These are phyloP conservation scores for Pyrrhosoma nymphula DNA, from an alignment of 2,888 invertebrate species.

Conservation along the genomic window DNA sequence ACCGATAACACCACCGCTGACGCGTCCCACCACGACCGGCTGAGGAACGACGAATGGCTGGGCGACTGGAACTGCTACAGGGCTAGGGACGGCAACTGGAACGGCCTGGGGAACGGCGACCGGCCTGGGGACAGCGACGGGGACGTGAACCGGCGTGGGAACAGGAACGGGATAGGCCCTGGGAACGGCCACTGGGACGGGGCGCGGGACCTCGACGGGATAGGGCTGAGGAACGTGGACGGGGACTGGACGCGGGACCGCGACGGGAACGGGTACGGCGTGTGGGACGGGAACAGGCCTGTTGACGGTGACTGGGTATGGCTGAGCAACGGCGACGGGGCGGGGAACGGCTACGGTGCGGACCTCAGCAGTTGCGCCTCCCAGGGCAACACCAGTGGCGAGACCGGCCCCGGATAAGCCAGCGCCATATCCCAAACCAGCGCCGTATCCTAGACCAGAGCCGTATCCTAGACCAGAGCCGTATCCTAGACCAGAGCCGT, in stretches of 20 bases:
- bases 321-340: conserved; percentile 41
- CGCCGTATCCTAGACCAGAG: neutral
- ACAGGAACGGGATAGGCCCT: conserved; percentile 47
- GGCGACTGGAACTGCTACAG: neutral
- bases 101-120: conserved; percentile 58
- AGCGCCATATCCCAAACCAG: neutral
- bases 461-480: neutral
- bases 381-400: neutral
- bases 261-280: conserved; percentile 40
- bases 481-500: neutral
- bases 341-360: conserved; percentile 49
- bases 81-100: neutral
- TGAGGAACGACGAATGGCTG: neutral
- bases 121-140: neutral
- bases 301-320: conserved; percentile 54
- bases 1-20: neutral
- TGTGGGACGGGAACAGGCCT: conserved; percentile 29
- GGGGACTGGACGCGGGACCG: conserved; percentile 48
- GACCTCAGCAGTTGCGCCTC: neutral
- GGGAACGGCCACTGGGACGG: conserved; percentile 45
- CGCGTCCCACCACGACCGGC: conserved; percentile 19
- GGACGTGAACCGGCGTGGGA: neutral
- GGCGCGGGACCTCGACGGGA: conserved; percentile 53
- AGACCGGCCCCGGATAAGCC: neutral
- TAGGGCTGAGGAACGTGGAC: conserved; percentile 56